Conservation (phyloP, 2,888 invertebrate species). For the Ornithoptera priamus region DNA sequence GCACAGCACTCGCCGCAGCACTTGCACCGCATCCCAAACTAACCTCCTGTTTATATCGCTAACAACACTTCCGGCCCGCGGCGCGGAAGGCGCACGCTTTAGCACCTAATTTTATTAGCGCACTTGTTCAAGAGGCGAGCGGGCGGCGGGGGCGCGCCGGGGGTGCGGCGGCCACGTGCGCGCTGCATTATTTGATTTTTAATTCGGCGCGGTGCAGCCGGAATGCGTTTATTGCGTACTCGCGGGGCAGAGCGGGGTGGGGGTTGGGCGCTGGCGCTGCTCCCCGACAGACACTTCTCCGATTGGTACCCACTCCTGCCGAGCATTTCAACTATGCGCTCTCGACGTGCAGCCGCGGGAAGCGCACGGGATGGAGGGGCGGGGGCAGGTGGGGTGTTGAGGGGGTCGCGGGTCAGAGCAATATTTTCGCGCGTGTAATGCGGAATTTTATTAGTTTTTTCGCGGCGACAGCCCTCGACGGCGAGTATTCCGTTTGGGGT, state of each 20-base stretch:
- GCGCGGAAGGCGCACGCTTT: neutral
- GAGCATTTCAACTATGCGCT: conserved; percentile 19
- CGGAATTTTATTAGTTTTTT: conserved; percentile 75
- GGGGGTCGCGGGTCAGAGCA: conserved; percentile 33
- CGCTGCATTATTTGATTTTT: conserved; percentile 71
- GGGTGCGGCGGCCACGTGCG: conserved; percentile 13
- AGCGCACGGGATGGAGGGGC: neutral
- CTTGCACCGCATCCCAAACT: too few species aligned
- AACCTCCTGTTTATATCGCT: too few species aligned
- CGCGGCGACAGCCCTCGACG: conserved; percentile 54
- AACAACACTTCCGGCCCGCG: neutral
- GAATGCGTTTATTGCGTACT: conserved; percentile 71
- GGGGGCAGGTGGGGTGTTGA: conserved; percentile 20
- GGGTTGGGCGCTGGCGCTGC: neutral
- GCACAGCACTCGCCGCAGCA: too few species aligned
- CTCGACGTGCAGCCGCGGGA: neutral
- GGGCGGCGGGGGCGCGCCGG: neutral
- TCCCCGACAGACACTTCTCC: neutral
- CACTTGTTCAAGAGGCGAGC: neutral
- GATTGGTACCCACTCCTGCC: conserved; percentile 15
- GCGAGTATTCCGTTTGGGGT: conserved; percentile 33
- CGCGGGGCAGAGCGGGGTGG: conserved; percentile 36
- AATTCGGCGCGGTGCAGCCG: conserved; percentile 65
- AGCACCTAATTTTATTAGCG: neutral
- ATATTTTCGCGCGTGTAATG: conserved; percentile 63